phyloP scores from a whole-genome alignment of 2,888 invertebrate genomes.

The Ellobium chinense region DNA sequence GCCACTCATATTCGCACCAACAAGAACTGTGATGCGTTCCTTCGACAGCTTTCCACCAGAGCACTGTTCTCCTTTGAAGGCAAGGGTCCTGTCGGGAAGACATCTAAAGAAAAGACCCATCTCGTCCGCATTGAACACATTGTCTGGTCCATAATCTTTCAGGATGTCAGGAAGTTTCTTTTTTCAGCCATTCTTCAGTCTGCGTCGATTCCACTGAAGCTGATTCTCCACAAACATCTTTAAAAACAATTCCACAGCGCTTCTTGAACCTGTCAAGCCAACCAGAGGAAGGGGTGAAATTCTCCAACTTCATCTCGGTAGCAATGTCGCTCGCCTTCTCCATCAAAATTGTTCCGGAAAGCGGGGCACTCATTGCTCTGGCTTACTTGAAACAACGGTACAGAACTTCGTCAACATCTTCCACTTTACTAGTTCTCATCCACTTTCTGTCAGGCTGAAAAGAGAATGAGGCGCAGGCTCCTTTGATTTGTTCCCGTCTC shows the following conservation, averaged over 20 bases:
- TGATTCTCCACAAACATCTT: background rate
- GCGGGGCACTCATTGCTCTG: background rate
- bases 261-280: conserved; percentile 31
- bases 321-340: conserved; percentile 47
- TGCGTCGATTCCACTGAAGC: background rate
- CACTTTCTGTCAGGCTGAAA: background rate
- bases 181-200: background rate
- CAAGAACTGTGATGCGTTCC: conserved; percentile 46
- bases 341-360: conserved; percentile 9
- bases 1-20: conserved; percentile 47
- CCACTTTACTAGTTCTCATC: background rate
- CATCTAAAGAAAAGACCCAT: conserved; percentile 49
- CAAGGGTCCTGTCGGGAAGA: conserved; percentile 45
- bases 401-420: background rate
- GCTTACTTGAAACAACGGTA: background rate
- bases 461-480: background rate
- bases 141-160: conserved; percentile 15
- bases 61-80: conserved; percentile 46
- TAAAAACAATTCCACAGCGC: conserved; percentile 3
- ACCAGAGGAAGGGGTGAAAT: conserved; percentile 43
- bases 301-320: conserved; percentile 16
- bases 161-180: background rate
- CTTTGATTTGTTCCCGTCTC: background rate
- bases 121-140: conserved; percentile 52
- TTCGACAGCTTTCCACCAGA: conserved; percentile 47